Conservation (phyloP, 2,797 vertebrate species). For the Poeciliopsis infans region DNA sequence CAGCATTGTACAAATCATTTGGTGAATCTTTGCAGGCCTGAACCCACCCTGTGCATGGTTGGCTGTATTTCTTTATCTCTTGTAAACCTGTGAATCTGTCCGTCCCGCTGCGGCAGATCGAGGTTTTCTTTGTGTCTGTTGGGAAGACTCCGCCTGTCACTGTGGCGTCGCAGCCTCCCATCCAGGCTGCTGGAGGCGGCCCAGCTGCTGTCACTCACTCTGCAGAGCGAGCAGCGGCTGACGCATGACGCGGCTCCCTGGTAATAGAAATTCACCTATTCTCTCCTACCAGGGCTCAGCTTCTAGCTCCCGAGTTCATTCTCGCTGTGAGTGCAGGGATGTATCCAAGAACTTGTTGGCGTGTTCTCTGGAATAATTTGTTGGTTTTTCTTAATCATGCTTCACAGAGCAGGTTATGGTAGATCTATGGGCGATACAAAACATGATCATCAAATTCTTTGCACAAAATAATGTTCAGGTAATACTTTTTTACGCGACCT, state of each 20-base stretch:
- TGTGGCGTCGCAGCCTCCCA: constrained; percentile 53
- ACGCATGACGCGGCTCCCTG: constrained; percentile 52
- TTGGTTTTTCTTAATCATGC: too few relatives aligned
- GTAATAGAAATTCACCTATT: constrained; percentile 52
- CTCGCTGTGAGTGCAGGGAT: constrained; percentile 16
- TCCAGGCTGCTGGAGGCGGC: constrained; percentile 62
- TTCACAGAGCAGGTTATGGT: too few relatives aligned
- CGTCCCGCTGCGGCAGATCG: constrained; percentile 30
- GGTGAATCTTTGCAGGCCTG: too few relatives aligned
- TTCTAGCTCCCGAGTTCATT: constrained; percentile 11
- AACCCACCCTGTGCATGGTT: constrained; percentile 30
- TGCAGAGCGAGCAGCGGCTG: constrained; percentile 48
- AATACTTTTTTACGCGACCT: too few relatives aligned
- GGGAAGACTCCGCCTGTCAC: constrained; percentile 62
- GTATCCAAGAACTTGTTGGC: constrained; percentile 9
- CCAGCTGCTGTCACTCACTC: constrained; percentile 69
- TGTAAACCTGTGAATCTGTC: constrained; percentile 16
- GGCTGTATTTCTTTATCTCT: constrained; percentile 64
- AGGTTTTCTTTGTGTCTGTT: constrained; percentile 65
- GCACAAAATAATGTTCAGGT: too few relatives aligned
- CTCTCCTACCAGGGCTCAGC: not conserved
- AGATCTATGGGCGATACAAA: too few relatives aligned
- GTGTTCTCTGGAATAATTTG: not conserved
- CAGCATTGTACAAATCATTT: too few relatives aligned
- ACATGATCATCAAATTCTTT: too few relatives aligned